Percentiles rank a stretch among this genome's conserved stretches.
Conservation (phyloP, 1,140 invertebrate genomes). For the Mylabris phalerata region DNA sequence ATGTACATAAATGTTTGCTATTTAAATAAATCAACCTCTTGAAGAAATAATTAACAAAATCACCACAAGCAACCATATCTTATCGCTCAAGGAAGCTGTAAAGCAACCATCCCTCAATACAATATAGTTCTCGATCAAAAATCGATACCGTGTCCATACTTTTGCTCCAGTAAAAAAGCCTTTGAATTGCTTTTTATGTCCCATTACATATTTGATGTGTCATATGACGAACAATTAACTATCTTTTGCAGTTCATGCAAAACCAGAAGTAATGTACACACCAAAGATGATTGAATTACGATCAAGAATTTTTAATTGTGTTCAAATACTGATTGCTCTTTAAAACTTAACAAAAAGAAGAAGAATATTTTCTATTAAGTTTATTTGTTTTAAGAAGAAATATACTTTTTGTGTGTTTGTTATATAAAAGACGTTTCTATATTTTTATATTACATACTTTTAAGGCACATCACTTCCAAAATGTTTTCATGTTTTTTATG, state of each 20-base stretch:
- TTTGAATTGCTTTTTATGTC: conserved; percentile 1
- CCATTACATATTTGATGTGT: neutral
- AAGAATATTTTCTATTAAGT: neutral
- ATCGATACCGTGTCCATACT: neutral
- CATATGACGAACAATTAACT: neutral
- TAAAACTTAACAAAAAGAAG: neutral
- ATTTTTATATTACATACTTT: no score
- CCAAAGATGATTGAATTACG: neutral
- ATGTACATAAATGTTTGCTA: no score
- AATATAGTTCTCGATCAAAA: neutral
- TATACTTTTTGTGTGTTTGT: no score
- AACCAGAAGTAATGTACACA: neutral
- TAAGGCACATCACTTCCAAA: no score
- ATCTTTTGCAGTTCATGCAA: neutral
- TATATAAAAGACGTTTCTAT: no score
- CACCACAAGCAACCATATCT: neutral
- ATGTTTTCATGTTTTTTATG: neutral
- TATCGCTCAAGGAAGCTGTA: neutral
- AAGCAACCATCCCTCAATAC: neutral
- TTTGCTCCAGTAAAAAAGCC: neutral
- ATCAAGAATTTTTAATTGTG: neutral
- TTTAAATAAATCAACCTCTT: no score
- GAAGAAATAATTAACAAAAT: neutral
- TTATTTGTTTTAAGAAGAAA: neutral
- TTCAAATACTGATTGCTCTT: neutral